Evolutionary conservation across 2,797 vertebrate genomes (phyloP).

Genomic region (Delichon dasypus): DNA sequence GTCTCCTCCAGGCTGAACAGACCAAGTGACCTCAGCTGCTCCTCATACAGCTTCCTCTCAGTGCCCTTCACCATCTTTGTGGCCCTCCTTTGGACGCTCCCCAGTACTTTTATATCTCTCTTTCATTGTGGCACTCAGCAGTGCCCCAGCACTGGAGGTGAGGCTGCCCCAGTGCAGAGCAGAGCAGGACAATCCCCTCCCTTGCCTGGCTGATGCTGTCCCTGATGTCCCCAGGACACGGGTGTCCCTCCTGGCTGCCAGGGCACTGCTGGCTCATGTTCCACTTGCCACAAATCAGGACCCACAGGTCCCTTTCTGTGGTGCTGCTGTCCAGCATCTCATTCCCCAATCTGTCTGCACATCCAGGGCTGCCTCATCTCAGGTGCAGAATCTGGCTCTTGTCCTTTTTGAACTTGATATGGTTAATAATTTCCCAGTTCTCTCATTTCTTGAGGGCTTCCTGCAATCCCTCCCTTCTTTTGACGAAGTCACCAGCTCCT

Average conservation of each 20-base stretch:
- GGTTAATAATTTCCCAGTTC: neutral
- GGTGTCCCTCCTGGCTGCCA: neutral
- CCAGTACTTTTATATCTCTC: too few relatives aligned
- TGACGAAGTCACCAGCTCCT: neutral
- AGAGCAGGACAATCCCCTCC: neutral
- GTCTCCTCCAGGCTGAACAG: neutral
- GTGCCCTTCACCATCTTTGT: neutral
- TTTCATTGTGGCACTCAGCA: too few relatives aligned
- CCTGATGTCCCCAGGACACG: neutral
- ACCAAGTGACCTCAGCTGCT: neutral
- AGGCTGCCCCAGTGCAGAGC: too few relatives aligned
- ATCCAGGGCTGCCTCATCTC: neutral
- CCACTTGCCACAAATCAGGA: accelerated
- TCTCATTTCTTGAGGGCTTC: neutral
- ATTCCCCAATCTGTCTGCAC: neutral
- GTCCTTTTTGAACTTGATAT: neutral
- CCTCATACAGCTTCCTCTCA: neutral
- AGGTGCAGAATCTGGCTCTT: neutral
- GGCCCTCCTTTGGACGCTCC: neutral
- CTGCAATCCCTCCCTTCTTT: neutral
- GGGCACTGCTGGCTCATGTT: neutral
- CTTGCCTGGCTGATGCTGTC: accelerated
- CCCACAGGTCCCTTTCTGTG: accelerated
- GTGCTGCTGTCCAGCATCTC: accelerated
- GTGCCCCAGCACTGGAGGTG: too few relatives aligned